A percentile compares a stretch with the other conserved stretches of the same genome.
These are phyloP conservation scores for Morus bassanus DNA, from an alignment of 2,797 vertebrate species.

Conservation along the genomic window DNA sequence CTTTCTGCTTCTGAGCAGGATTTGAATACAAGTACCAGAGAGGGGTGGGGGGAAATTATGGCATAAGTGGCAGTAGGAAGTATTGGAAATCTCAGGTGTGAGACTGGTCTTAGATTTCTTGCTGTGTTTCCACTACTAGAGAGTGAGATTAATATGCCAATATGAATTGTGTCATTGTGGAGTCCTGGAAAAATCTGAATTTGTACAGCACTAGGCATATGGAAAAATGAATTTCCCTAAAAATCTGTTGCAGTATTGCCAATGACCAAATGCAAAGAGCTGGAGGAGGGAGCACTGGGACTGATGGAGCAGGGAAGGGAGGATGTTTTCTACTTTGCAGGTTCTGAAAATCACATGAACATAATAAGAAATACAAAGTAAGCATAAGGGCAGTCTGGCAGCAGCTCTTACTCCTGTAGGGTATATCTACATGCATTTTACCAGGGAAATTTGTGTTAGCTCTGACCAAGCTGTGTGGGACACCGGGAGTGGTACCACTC, in stretches of 20 bases:
- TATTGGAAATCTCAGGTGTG: neutral
- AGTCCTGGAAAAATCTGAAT: neutral
- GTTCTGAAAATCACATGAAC: neutral
- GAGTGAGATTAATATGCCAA: neutral
- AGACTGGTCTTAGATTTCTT: neutral
- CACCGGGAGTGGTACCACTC: neutral
- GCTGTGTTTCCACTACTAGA: neutral
- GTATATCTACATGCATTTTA: neutral
- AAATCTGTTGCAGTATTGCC: neutral
- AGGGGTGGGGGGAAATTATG: neutral
- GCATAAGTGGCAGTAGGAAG: neutral
- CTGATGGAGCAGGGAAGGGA: neutral
- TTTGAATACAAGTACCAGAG: neutral
- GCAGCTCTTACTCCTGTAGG: neutral
- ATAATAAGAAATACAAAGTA: neutral
- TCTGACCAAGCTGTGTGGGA: neutral
- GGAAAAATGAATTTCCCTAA: neutral
- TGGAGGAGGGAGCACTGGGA: neutral
- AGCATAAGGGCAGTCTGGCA: neutral
- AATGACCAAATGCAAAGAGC: neutral
- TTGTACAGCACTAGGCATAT: neutral
- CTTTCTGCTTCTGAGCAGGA: neutral
- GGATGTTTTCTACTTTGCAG: neutral
- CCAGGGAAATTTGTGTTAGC: neutral
- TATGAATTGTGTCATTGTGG: neutral